Base-by-base conservation (phyloP, 2,888 invertebrate genomes). In the Germaria angustata region DNA sequence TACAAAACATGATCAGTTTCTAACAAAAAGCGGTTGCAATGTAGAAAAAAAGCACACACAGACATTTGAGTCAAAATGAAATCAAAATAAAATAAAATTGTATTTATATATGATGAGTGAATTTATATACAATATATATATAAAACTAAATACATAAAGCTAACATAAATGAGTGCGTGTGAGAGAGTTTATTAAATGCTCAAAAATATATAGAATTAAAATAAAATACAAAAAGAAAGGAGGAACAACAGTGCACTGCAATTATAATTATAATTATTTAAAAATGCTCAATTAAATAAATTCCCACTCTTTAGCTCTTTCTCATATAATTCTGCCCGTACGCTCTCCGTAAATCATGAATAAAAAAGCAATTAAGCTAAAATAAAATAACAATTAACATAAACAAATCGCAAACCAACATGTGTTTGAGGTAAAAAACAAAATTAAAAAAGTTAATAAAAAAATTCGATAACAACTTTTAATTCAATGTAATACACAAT, bases 31-130 rank as follows among this genome's bases (percentile, higher is more conserved):
- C 76, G 22, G 17, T 44, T 57, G 9, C 51, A 63, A 46, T 36
- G 55, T 11, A 55, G 32, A 13, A 28, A 24, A 36, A 22, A 57
- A 61, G 28, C 44, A 24, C 9, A n/a, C n/a, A 36, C 9, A 36
- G 13, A 36, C 13, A 72, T 28, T 77, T 83, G 80, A 83, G 80
- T 80, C 24, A 73, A 72, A 83, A 80, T 68, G 71, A 81, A 79
- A 83, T 73, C 68, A 80, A 79, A 84, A 80, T 81, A 80, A 78
- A 81, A 84, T 84, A 63, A 78, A 84, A 61, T 68, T 65, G 49
- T 69, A 84, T 79, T 80, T 81, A 71, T 71, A 83, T 66, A 79
- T 72, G 28, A 79, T 73, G 79, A 79, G 79, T 59, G 66, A 66
- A 73, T 79, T 75, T 71, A 72, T 76, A 80, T 76, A 72, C 55